A percentile compares a stretch with the other conserved stretches of the same genome.
Conservation (phyloP, 92 coral and sea anemone species). For the Palythoa caribaeorum region DNA sequence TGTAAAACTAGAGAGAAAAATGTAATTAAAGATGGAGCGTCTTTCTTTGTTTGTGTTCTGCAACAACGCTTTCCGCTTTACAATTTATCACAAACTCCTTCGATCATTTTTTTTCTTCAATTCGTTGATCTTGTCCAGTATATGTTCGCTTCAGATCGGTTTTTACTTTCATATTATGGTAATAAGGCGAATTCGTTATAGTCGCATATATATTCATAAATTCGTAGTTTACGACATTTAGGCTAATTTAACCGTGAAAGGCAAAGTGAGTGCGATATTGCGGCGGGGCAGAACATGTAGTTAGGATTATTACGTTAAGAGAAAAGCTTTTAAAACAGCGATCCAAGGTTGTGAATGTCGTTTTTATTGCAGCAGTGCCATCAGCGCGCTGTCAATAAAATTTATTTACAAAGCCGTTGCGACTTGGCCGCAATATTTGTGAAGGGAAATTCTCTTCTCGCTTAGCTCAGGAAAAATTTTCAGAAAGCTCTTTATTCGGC, state of each 20-base stretch:
- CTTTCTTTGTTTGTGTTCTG: constrained; percentile 47
- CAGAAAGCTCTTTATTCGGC: constrained; percentile 13
- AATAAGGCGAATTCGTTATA: constrained; percentile 81
- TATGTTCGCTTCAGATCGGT: not conserved
- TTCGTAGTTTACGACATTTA: constrained; percentile 68
- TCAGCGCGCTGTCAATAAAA: constrained; percentile 24
- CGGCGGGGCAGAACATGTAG: not conserved
- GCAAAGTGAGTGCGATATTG: constrained; percentile 26
- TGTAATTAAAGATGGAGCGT: constrained; percentile 41
- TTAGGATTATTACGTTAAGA: not conserved
- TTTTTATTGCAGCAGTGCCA: constrained; percentile 6
- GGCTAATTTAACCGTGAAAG: constrained; percentile 65
- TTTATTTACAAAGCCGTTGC: constrained; percentile 37
- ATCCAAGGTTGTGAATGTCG: constrained; percentile 3
- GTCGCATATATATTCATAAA: constrained; percentile 86
- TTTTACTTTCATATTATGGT: constrained; percentile 79
- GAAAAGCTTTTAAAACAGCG: not conserved
- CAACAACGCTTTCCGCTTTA: constrained; percentile 23
- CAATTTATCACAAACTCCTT: not conserved
- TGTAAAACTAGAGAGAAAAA: constrained; percentile 12
- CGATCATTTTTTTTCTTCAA: not conserved
- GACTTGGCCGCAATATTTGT: constrained; percentile 31
- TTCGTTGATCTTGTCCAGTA: not conserved
- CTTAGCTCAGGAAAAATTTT: constrained; percentile 23
- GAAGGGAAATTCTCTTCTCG: constrained; percentile 41